Evolutionary conservation across 2,113 vertebrate species (phyloP).

Genomic region (Morone saxatilis): DNA sequence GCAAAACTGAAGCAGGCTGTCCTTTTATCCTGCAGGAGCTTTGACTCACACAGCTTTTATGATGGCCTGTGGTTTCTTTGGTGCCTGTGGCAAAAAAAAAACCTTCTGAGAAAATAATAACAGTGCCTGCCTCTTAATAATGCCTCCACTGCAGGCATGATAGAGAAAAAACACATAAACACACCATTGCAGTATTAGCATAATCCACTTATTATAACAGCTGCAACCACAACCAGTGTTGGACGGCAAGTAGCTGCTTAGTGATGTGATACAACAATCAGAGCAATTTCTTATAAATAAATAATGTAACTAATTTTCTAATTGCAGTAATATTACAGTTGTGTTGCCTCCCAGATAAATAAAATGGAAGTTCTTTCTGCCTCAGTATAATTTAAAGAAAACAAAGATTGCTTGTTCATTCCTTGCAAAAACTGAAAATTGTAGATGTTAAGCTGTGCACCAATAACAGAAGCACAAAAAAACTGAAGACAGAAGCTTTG

Average conservation of each 20-base stretch:
- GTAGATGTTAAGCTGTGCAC: not conserved
- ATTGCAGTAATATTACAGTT: not conserved
- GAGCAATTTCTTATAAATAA: not conserved
- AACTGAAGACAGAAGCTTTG: not conserved
- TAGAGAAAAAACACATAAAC: not conserved
- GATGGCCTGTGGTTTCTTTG: not conserved
- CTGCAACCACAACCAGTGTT: not conserved
- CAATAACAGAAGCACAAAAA: not conserved
- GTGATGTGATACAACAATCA: not conserved
- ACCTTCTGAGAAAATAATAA: constrained; percentile 40
- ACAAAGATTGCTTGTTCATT: not conserved
- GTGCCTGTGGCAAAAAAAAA: not conserved
- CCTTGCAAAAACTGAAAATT: not conserved
- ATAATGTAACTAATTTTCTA: not conserved
- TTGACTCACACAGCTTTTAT: not conserved
- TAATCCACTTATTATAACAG: not conserved
- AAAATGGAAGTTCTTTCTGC: not conserved
- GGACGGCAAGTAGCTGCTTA: not conserved
- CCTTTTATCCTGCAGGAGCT: not conserved
- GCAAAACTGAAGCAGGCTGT: not conserved
- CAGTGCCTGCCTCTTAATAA: not conserved
- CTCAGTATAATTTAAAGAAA: not conserved
- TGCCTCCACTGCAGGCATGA: not conserved
- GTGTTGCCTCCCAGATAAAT: not conserved
- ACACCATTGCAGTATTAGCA: not conserved